These are phyloP conservation scores for Drosophila persimilis DNA, from an alignment of 1,140 invertebrate species.

Conservation along the genomic window DNA sequence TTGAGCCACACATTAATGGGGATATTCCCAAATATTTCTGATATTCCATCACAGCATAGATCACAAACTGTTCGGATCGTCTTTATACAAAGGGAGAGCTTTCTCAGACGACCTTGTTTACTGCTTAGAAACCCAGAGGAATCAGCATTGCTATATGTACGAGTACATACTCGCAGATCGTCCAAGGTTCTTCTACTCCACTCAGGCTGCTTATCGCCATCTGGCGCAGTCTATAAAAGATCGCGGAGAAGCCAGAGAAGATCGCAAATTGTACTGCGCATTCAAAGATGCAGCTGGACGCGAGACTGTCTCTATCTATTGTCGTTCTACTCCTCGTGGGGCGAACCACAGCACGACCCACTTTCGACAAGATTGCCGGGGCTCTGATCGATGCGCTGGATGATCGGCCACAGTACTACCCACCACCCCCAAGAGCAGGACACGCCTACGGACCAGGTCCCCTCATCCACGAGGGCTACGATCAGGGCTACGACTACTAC, in stretches of 20 bases:
- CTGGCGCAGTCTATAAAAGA: conserved; percentile 29
- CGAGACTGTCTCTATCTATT: conserved; percentile 11
- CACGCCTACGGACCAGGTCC: conserved; percentile 29
- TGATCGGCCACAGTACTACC: conserved; percentile 20
- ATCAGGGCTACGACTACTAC: conserved; percentile 65
- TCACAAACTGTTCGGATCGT: not conserved
- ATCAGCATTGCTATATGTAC: conserved; percentile 11
- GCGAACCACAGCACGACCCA: conserved; percentile 41
- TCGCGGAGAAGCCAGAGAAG: not conserved
- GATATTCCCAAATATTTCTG: conserved; percentile 4
- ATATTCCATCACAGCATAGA: not conserved
- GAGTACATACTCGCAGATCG: not conserved
- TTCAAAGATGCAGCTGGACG: conserved; percentile 41
- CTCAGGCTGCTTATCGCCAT: conserved; percentile 35
- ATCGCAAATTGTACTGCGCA: conserved; percentile 15
- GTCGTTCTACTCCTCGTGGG: conserved; percentile 20
- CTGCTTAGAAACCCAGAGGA: not conserved
- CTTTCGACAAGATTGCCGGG: conserved; percentile 65
- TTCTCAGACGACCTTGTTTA: conserved; percentile 37
- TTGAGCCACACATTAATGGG: too few species aligned
- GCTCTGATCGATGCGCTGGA: conserved; percentile 46
- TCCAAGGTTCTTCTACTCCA: conserved; percentile 32
- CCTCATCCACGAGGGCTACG: conserved; percentile 59
- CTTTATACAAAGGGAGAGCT: conserved; percentile 7
- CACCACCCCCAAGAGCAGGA: not conserved